phyloP scores from a whole-genome alignment of 2,113 vertebrate species.

The Halichoerus grypus region DNA sequence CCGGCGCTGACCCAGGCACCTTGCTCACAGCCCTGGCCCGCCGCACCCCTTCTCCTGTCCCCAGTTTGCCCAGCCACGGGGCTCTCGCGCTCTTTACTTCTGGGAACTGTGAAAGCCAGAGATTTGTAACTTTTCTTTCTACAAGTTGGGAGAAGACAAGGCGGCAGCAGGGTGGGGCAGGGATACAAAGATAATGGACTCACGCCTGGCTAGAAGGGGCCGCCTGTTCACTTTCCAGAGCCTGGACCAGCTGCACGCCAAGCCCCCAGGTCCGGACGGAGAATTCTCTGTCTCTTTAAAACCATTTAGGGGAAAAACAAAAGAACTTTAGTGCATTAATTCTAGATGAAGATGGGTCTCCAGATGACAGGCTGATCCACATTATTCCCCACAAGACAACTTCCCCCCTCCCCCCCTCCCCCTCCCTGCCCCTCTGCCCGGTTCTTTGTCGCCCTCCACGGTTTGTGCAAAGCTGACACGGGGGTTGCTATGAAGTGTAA shows the following conservation, averaged over 20 bases:
- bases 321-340: slow-evolving; percentile 88
- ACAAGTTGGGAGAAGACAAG: not conserved
- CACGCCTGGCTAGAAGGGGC: not conserved
- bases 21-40: not conserved
- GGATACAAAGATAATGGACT: not conserved
- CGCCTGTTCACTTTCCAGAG: not conserved
- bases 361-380: slow-evolving; percentile 84
- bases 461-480: slow-evolving; percentile 46
- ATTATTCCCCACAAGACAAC: slow-evolving; percentile 79
- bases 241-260: slow-evolving; percentile 22
- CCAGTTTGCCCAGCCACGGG: not conserved
- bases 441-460: slow-evolving; percentile 29
- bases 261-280: not conserved
- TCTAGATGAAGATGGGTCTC: slow-evolving; percentile 86
- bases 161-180: not conserved
- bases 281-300: slow-evolving; percentile 85
- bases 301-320: slow-evolving; percentile 85
- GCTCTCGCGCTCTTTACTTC: not conserved
- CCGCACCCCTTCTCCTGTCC: not conserved
- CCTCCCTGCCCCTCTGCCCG: slow-evolving; percentile 55
- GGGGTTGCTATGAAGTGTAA: not conserved
- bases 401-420: slow-evolving; percentile 60
- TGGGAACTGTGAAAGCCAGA: not conserved
- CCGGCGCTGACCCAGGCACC: not conserved
- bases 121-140: not conserved